Evolutionary conservation across 1,140 invertebrate species (phyloP), one percentile per base, ranked within the genome.

Genomic region (Euwallacea similis): DNA sequence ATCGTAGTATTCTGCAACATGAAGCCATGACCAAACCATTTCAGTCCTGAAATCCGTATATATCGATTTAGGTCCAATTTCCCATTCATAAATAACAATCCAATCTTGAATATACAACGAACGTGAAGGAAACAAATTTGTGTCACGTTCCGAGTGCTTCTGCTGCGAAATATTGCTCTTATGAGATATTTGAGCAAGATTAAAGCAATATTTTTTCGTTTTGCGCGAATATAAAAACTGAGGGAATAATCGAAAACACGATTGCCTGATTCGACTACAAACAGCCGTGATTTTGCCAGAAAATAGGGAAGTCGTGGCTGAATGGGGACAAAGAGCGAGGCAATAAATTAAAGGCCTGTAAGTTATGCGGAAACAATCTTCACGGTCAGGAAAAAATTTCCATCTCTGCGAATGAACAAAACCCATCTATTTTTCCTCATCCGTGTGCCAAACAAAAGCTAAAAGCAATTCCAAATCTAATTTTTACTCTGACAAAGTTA

Each of bases 381-480:
- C 46, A 50, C 9, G 46, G 46, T 50, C 46, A 50, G 13, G 13
- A 50, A 10, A 13, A 50, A 50, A 13, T 50, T 50, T 50, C 9
- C 46, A 2, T 50, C 46, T 50, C 21, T 33, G 9, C 46, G 46
- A 50, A 13, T 50, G 46, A 50, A 50, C 46, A 50, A 65, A 53
- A 65, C 62, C 42, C 50, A 65, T 65, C 62, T 11, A 54, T 50
- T 65, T 65, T 11, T 41, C 43, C 21, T 43, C 60, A 42, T 10
- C 53, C 42, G 69, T 65, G 53, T 71, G 47, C 21, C 42, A 46
- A 61, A 71, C 44, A 66, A 70, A 70, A 58, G 46, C 44, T 43
- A 13, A 64, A 71, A 65, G 62, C 54, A 71, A 66, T 71, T 71
- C 62, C 13, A 71, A 71, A 71, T 66, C 69, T 64, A 71, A 71